Base-by-base conservation (phyloP, 2,113 vertebrate genomes). In the Trochalopteron elliotii region DNA sequence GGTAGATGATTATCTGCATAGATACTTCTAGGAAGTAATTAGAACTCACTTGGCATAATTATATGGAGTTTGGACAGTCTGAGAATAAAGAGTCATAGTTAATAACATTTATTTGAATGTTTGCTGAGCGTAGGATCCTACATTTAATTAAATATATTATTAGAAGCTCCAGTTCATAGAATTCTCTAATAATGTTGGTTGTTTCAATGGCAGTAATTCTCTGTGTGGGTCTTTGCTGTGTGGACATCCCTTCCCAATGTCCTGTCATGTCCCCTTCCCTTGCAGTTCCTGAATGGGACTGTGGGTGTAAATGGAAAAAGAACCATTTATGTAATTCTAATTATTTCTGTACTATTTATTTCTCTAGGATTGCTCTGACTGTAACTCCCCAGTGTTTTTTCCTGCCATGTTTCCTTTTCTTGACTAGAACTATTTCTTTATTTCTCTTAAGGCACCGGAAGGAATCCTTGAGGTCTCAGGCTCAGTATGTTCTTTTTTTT, bases 361-460 rank as follows among this genome's bases (percentile, higher is more conserved):
- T 68, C 68, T 75, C 31, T 81, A 68, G 40, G 68, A 65, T 40
- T 81, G 35, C 79, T 90, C 72, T 86, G 82, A 64, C 56, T 85
- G 35, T 75, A 81, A 68, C 60, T 91, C 59, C 40, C 4, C 44
- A 93, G 55, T 92, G 61, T 90, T 94, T 95, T 94, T 94, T 96
- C 90, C 92, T 96, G 88, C 40, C n/a, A 2, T 71, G 50, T 94
- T 93, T 96, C 90, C 92, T 90, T 92, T 80, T 78, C 77, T 77
- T 83, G 45, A 53, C 53, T 68, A 60, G 72, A 68, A 47, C 76
- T 71, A 35, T 63, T 71, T 71, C 87, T 93, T 96, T 87, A 87
- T 89, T 90, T 90, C 92, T 93, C 49, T 75, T 39, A 63, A 90
- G 72, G 88, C 49, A 60, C 77, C 82, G 86, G 96, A 97, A 97